Conservation (phyloP, 2,888 invertebrate genomes). For the Cenopis cana region DNA sequence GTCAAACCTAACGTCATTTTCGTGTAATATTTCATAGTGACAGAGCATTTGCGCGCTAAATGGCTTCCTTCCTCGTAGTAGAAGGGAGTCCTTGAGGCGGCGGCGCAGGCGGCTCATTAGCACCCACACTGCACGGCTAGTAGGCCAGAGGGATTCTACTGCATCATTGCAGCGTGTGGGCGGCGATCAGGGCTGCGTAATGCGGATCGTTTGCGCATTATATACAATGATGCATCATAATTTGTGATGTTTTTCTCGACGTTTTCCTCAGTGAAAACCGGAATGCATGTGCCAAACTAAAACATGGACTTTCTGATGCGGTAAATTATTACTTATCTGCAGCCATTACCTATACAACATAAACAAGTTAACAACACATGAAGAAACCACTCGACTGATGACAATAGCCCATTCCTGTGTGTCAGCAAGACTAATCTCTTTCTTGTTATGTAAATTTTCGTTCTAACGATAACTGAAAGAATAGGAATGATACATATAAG, state of each 20-base stretch:
- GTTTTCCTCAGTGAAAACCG: conserved; percentile 9
- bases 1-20: conserved; percentile 6
- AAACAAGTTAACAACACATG: background rate
- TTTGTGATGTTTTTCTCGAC: conserved; percentile 1
- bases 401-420: background rate
- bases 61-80: conserved; percentile 69
- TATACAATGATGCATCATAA: conserved; percentile 1
- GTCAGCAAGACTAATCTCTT: background rate
- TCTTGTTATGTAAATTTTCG: conserved; percentile 1
- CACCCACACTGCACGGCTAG: conserved; percentile 68
- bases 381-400: no score
- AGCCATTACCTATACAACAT: background rate
- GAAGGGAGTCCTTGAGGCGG: conserved; percentile 81
- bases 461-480: background rate
- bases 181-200: conserved; percentile 41
- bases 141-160: conserved; percentile 53
- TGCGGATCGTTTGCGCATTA: conserved; percentile 7
- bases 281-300: background rate
- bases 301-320: background rate
- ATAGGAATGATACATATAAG: no score
- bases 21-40: conserved; percentile 25
- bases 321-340: background rate
- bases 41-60: conserved; percentile 46
- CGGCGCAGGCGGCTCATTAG: conserved; percentile 64
- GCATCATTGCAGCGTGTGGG: conserved; percentile 47